Conservation (phyloP, 2,797 vertebrate genomes). For the Sebastes trivittatus region DNA sequence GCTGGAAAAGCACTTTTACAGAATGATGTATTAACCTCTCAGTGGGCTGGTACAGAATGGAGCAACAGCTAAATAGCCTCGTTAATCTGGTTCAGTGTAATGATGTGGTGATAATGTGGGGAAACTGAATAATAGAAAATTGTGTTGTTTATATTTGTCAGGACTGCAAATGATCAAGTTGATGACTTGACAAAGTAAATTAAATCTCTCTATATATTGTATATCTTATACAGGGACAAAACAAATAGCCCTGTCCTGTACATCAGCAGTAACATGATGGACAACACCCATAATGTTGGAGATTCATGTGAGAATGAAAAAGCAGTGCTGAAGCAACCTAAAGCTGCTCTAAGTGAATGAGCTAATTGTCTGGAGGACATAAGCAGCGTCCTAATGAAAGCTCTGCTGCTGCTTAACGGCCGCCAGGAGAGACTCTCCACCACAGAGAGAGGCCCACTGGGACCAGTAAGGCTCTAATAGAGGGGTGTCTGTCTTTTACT, state of each 20-base stretch:
- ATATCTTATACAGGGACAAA: neutral
- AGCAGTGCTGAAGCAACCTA: neutral
- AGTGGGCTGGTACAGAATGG: neutral
- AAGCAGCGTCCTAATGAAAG: slow-evolving; percentile 45
- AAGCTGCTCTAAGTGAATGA: slow-evolving; percentile 39
- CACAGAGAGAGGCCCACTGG: slow-evolving; percentile 21
- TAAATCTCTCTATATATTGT: neutral
- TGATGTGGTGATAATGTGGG: neutral
- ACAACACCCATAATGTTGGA: neutral
- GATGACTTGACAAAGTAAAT: neutral
- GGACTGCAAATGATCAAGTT: neutral
- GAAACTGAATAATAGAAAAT: neutral
- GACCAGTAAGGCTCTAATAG: slow-evolving; percentile 43
- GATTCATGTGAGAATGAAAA: neutral
- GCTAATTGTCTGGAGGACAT: slow-evolving; percentile 32
- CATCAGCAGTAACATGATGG: neutral
- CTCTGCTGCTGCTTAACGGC: slow-evolving; percentile 24
- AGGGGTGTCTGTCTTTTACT: neutral
- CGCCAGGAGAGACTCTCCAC: slow-evolving; percentile 12
- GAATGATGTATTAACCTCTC: neutral
- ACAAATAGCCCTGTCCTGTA: neutral
- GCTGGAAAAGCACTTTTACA: neutral
- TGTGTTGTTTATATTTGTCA: neutral
- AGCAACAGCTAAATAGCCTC: neutral
- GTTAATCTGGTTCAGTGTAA: neutral